These are phyloP conservation scores for Ophion costatus DNA, from an alignment of 2,888 invertebrate genomes.

Conservation along the genomic window DNA sequence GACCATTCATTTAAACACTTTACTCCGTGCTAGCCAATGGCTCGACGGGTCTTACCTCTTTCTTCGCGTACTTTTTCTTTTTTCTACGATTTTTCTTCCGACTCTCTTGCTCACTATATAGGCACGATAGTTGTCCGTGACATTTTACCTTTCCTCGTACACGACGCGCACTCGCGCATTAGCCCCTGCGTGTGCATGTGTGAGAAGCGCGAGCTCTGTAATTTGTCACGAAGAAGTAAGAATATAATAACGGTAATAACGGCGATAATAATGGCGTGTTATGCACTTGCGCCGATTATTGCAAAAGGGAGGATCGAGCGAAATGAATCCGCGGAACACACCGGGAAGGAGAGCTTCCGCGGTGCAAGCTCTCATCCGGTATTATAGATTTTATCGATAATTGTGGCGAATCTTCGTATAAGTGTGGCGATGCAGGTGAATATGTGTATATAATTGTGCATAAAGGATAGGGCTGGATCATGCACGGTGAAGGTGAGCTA, in stretches of 20 bases:
- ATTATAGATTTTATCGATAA: conserved; percentile 3
- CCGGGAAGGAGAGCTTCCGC: neutral
- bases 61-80: conserved; percentile 9
- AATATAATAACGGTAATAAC: conserved; percentile 28
- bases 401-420: neutral
- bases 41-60: conserved; percentile 6
- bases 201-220: neutral
- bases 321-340: neutral
- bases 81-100: neutral
- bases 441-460: neutral
- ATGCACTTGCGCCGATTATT: conserved; percentile 26
- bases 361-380: neutral
- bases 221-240: conserved; percentile 34
- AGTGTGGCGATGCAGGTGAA: neutral
- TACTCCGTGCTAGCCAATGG: conserved; percentile 16
- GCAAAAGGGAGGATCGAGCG: conserved; percentile 29
- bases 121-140: conserved; percentile 32
- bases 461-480: too few relatives aligned
- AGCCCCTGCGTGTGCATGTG: neutral
- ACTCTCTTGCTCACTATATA: conserved; percentile 6
- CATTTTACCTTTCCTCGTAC: conserved; percentile 30
- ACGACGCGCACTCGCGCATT: neutral
- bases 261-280: conserved; percentile 15
- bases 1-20: conserved; percentile 55
- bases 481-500: conserved; percentile 6